Evolutionary conservation across 1,140 invertebrate genomes (phyloP), one percentile per base, ranked within the genome.

Genomic region (Rhagoletis pomonella): DNA sequence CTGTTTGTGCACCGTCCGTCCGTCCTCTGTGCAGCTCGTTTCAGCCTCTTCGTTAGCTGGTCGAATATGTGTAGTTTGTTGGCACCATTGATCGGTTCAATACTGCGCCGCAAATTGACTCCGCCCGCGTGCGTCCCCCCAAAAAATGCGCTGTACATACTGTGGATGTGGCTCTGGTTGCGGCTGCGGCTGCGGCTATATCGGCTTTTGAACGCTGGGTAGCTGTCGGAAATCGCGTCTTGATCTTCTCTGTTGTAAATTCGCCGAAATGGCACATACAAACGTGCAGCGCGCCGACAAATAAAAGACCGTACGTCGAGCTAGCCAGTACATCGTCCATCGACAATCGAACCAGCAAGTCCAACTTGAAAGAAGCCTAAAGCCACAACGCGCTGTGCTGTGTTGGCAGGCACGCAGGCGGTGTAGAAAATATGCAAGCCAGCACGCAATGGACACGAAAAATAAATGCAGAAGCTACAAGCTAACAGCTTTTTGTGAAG

Each of bases 401-500:
- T 29, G 3, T 73, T 81, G 50, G 73, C 12, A 81, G 47, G 44
- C 47, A 6, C 3, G n/a, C n/a, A n/a, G n/a, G n/a, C n/a, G n/a
- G n/a, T 81, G 9, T 17, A 6, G n/a, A 81, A 81, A 55, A 81
- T 55, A 3, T 81, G 73, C 19, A 85, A 17, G 58, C 7, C n/a
- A n/a, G n/a, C n/a, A n/a, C n/a, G 62, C 7, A 60, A 85, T 4
- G 55, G 55, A 62, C 44, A 59, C 39, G 84, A 29, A 85, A 85
- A 85, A 85, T 60, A 91, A 91, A 91, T 91, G 91, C 91, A 91
- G 91, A 91, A 91, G 91, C 91, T 91, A 91, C 91, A 90, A 91
- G 91, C 91, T 91, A 91, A 91, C 91, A 91, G 91, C 90, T 91
- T 91, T 91, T 91, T 91, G 90, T 91, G 47, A 81, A 81, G 73